phyloP scores from a whole-genome alignment of 1,140 invertebrate species.

The Pristionchus pacificus region DNA sequence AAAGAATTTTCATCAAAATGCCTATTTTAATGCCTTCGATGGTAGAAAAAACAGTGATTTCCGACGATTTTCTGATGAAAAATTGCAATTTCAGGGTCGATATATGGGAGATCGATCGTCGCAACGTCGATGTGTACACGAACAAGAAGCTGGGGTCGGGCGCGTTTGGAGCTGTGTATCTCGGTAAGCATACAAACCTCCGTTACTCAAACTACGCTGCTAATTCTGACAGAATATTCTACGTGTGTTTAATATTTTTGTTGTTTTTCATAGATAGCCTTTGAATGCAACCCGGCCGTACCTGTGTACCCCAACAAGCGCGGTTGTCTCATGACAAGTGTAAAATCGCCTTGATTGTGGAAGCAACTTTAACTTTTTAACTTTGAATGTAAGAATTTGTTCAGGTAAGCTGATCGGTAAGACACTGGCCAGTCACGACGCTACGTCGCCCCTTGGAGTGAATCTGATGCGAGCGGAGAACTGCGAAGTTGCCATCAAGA shows the following conservation, averaged over 20 bases:
- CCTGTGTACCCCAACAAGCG: too few relatives aligned
- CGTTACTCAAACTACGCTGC: too few relatives aligned
- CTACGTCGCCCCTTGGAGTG: conserved; percentile 51
- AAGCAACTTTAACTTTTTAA: too few relatives aligned
- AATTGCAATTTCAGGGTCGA: conserved; percentile 42
- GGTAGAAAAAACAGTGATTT: too few relatives aligned
- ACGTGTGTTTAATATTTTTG: too few relatives aligned
- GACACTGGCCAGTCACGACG: conserved; percentile 42
- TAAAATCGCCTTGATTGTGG: too few relatives aligned
- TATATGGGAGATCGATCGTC: conserved; percentile 52
- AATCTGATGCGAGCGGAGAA: conserved; percentile 57
- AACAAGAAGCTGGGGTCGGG: conserved; percentile 54
- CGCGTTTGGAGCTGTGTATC: conserved; percentile 51
- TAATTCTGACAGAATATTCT: neutral
- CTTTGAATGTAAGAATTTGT: neutral
- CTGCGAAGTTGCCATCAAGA: conserved; percentile 59
- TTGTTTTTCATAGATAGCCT: too few relatives aligned
- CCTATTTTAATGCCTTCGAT: too few relatives aligned
- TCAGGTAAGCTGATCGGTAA: conserved; percentile 50
- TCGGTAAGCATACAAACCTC: conserved; percentile 4
- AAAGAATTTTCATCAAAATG: too few relatives aligned
- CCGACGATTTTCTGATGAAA: too few relatives aligned
- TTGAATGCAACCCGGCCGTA: too few relatives aligned
- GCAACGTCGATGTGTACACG: conserved; percentile 55
- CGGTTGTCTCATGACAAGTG: too few relatives aligned